phyloP scores from a whole-genome alignment of 2,888 invertebrate species.

The Dendrolimus pini region DNA sequence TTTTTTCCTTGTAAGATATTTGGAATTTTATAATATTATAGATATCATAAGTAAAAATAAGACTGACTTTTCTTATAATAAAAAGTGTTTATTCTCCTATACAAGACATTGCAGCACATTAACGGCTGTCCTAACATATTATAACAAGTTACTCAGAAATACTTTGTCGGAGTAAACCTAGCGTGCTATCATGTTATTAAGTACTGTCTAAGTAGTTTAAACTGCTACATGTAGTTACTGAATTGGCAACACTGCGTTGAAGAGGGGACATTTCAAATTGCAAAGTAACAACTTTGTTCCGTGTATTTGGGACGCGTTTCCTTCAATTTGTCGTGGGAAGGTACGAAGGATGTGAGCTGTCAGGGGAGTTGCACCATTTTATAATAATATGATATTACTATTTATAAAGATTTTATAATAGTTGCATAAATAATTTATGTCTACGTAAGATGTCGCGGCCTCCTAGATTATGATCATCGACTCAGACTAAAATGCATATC shows the following conservation, averaged over 20 bases:
- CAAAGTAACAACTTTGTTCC: neutral
- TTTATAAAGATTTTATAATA: neutral
- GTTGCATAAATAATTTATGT: neutral
- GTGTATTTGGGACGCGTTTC: conserved; percentile 37
- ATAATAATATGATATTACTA: neutral
- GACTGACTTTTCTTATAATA: too few species aligned
- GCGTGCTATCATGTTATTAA: neutral
- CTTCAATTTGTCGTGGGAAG: conserved; percentile 51
- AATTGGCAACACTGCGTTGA: neutral
- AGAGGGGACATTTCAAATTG: neutral
- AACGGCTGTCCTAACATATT: neutral
- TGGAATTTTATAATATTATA: too few species aligned
- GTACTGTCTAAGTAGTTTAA: neutral
- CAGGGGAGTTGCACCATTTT: neutral
- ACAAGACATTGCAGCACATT: too few species aligned
- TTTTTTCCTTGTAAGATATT: too few species aligned
- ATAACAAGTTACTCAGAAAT: neutral
- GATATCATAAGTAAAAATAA: too few species aligned
- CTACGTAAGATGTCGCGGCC: too few species aligned
- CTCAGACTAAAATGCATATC: too few species aligned
- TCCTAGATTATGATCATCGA: too few species aligned
- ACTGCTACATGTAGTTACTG: neutral
- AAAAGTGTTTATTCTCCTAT: too few species aligned
- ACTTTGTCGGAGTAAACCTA: neutral
- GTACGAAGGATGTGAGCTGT: conserved; percentile 30